A percentile compares a stretch with the other conserved stretches of the same genome.
Evolutionary conservation across 2,888 invertebrate species (phyloP).

Genomic region (Rhyacophila evoluta): DNA sequence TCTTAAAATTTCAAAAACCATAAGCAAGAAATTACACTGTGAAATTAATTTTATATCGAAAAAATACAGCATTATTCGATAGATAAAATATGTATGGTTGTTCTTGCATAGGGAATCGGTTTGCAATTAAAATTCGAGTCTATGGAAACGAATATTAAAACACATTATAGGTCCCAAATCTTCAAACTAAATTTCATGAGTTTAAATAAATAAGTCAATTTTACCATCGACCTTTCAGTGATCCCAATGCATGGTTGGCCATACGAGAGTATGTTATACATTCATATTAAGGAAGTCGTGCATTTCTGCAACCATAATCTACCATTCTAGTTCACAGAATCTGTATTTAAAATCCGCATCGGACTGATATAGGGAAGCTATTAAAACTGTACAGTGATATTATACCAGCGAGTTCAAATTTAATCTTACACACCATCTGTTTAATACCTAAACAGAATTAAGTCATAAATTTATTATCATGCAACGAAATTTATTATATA

Average conservation of each 20-base stretch:
- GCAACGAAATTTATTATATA: too few species aligned
- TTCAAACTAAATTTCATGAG: too few species aligned
- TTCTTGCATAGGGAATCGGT: too few species aligned
- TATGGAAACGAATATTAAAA: too few species aligned
- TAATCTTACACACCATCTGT: neutral
- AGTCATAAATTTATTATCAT: neutral
- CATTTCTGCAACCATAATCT: neutral
- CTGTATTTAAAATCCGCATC: constrained; percentile 13
- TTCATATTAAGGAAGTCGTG: neutral
- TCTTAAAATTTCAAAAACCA: too few species aligned
- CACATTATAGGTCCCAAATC: too few species aligned
- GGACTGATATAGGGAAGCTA: constrained; percentile 8
- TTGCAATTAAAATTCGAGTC: too few species aligned
- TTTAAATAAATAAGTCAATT: too few species aligned
- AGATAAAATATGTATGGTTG: too few species aligned
- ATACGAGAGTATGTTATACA: neutral
- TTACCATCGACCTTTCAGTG: neutral
- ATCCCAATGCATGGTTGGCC: neutral
- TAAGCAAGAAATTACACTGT: too few species aligned
- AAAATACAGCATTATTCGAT: too few species aligned
- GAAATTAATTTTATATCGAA: too few species aligned
- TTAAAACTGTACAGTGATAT: neutral
- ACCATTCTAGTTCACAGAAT: neutral
- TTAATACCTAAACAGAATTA: neutral
- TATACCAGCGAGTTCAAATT: neutral